Evolutionary conservation across 2,113 vertebrate genomes (phyloP), one percentile per base, ranked within the genome.

Genomic region (Ameiurus melas): DNA sequence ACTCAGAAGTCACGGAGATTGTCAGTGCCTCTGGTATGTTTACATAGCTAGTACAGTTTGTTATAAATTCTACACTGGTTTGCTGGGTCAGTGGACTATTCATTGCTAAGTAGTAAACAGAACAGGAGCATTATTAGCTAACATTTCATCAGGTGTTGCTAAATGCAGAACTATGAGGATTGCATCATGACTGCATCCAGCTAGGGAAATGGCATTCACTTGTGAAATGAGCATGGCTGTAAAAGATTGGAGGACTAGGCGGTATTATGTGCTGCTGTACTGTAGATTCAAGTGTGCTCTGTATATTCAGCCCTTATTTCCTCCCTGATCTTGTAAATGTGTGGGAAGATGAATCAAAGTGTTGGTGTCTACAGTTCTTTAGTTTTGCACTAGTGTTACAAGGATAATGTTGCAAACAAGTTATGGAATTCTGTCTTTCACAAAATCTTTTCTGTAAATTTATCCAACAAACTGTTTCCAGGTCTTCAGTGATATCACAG

Each of bases 121-220:
- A 79, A 79, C 27, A 77, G 73, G 39, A 47, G 20, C 71, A 19
- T 79, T 79, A 55, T 79, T 79, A 53, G 27, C 77, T 68, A 68
- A 57, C 22, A 73, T 85, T 55, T 73, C 64, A 57, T 71, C 85
- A 86, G 39, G 75, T 79, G 43, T 66, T 39, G 55, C 55, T 77
- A 36, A 55, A 66, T 66, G 58, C 25, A 80, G 66, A 68, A 73
- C 36, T 22, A 80, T 64, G 75, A 66, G 43, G n/a, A 80, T 86
- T 86, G 27, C 85, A 80, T 86, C 85, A 86, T 80, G 12, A 5
- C 25, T 51, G 58, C 36, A 79, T 78, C 1, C 5, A 62, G 73
- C 47, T 43, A 62, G 43, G 73, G 75, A 64, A 55, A 62, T 5
- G 10, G 60, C 22, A 73, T 78, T 60, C 53, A 62, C 70, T 60